These are phyloP conservation scores for Leptatherina wallacei DNA, from an alignment of 2,797 vertebrate species.

Conservation along the genomic window DNA sequence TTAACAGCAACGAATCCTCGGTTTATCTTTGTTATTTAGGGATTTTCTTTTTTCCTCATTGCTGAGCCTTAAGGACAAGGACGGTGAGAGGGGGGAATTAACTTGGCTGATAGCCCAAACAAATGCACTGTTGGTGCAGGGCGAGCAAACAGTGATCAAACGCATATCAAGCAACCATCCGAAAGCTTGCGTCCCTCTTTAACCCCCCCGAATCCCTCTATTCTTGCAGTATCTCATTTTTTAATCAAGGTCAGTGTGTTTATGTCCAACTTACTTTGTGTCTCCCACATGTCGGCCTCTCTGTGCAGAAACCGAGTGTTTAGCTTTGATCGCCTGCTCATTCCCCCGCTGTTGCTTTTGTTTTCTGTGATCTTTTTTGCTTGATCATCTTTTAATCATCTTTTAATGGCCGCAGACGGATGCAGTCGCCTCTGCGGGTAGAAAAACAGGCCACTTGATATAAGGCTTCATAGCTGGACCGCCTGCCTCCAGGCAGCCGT, in stretches of 20 bases:
- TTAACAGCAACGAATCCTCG: neutral
- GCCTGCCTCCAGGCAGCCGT: constrained; percentile 39
- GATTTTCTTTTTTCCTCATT: constrained; percentile 4
- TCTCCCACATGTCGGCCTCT: neutral
- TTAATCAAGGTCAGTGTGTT: constrained; percentile 34
- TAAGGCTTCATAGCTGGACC: constrained; percentile 57
- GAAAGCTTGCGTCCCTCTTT: constrained; percentile 1
- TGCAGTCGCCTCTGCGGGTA: constrained; percentile 20
- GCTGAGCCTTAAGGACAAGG: neutral
- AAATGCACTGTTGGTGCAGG: constrained; percentile 23
- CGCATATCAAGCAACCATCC: constrained; percentile 12
- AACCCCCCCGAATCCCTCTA: neutral
- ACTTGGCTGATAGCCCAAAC: neutral
- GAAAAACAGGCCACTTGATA: constrained; percentile 51
- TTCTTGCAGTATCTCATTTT: constrained; percentile 6
- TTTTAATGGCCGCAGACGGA: constrained; percentile 60
- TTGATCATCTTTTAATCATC: constrained; percentile 73
- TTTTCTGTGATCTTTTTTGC: constrained; percentile 55
- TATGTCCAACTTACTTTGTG: constrained; percentile 21
- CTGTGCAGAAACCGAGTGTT: constrained; percentile 48
- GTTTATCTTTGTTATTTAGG: neutral
- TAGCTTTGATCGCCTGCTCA: constrained; percentile 54
- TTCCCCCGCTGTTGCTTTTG: constrained; percentile 44
- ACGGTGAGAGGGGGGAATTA: neutral
- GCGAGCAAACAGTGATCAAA: constrained; percentile 21